Evolutionary conservation across 2,113 vertebrate genomes (phyloP), one percentile per base, ranked within the genome.

Genomic region (Pteruthius melanotis): DNA sequence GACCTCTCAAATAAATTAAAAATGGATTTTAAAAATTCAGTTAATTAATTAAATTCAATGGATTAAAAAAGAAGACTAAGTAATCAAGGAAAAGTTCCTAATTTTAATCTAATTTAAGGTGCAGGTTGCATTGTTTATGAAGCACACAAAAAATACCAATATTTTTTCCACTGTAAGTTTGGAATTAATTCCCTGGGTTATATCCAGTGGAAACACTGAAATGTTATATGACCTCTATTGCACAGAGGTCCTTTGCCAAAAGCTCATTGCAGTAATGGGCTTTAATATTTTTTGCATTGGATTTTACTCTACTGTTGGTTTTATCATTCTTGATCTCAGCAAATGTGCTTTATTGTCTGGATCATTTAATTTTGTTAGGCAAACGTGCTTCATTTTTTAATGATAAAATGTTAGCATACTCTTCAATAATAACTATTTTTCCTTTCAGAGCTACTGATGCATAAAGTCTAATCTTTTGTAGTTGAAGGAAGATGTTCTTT

Each of bases 361-460:
- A 93, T 97, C 95, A 95, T 96, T 97, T 96, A 94, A 92, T 96
- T 97, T 96, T 96, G 92, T 97, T 94, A 94, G 85, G 82, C 61
- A 95, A 91, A 94, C 63, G 64, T 94, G 83, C 93, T 96, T 95
- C 87, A 96, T 95, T 96, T 97, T 94, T 91, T 95, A 96, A 96
- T 92, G 91, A 93, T 92, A 94, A 95, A 96, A 96, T 89, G 78
- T 89, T 83, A 94, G 52, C 64, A 44, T 83, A n/a, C 54, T 94
- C 50, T 81, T 95, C 72, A 94, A 56, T 91, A 93, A 94, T 79
- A 96, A 93, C 85, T 92, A 50, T 87, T 95, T 86, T 78, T 82
- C 63, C 88, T 90, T 97, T 97, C 93, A 53, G 70, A 95, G 40
- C 45, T 90, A 92, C 49, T 52, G 80, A 96, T 91, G 79, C 66